Conservation (phyloP, 2,113 vertebrate species). For the Periophthalmus modestus region DNA sequence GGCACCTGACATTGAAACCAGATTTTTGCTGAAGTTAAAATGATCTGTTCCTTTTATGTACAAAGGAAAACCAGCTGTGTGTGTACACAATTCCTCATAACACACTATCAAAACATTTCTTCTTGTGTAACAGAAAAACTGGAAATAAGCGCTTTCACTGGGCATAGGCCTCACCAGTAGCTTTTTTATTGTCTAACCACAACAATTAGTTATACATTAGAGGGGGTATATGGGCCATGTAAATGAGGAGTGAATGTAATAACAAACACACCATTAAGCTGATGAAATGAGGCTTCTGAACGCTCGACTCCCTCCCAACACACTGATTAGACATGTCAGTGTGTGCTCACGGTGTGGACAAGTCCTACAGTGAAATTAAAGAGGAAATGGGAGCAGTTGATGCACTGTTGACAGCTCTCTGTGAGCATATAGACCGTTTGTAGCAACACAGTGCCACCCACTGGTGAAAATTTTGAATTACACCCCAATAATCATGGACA, state of each 20-base stretch:
- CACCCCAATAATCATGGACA: no score
- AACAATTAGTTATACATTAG: conserved; percentile 64
- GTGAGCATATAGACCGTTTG: neutral
- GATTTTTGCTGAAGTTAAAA: conserved; percentile 32
- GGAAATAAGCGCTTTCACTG: conserved; percentile 24
- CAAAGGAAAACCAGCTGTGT: conserved; percentile 32
- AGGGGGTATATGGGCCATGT: conserved; percentile 53
- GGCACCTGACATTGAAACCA: neutral
- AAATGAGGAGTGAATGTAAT: conserved; percentile 55
- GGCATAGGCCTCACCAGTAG: neutral
- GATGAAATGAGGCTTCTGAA: conserved; percentile 50
- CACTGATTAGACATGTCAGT: conserved; percentile 39
- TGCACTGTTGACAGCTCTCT: neutral
- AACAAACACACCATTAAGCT: conserved; percentile 63
- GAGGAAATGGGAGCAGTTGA: conserved; percentile 6
- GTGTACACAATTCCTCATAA: conserved; percentile 6
- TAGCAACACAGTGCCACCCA: conserved; percentile 46
- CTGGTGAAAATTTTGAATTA: conserved; percentile 3
- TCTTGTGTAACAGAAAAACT: conserved; percentile 28
- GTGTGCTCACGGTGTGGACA: conserved; percentile 22
- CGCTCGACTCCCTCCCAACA: conserved; percentile 28
- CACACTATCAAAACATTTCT: conserved; percentile 42
- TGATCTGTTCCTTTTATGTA: conserved; percentile 43
- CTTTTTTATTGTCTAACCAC: conserved; percentile 53
- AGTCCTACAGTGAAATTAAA: conserved; percentile 19